Base-by-base conservation (phyloP, 1,140 invertebrate genomes). In the Arctopsyche grandis region DNA sequence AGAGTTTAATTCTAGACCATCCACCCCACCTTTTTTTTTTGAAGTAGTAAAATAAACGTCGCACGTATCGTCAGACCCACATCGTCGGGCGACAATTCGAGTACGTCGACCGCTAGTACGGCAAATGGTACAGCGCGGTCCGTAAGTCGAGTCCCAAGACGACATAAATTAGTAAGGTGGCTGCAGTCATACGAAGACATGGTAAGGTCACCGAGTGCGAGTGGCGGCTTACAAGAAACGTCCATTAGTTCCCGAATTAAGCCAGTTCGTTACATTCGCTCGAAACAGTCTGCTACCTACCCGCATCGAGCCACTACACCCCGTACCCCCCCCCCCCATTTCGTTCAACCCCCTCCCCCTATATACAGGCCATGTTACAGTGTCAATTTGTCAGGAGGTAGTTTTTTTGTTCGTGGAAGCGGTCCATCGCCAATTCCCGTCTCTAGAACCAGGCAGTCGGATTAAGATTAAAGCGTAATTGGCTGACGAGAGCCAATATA, bases 171-270 rank as follows among this genome's bases (percentile, higher is more conserved):
- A 52, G 48, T 52, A 52, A 52, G 12, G 10, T 16, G 10, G 48
- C 16, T 52, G 48, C 48, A 52, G 48, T 52, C 16, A 12, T 52
- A 52, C 48, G 48, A 52, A 16, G 48, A 52, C 48, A 71, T 21
- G 69, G 14, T 5, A 38, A 71, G 77, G 77, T 79, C 80, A 75
- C 77, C 77, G 77, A 77, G 74, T 69, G 73, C 80, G 74, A 63
- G 75, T 73, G 80, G 74, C 80, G 60, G 80, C 69, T 76, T 66
- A 81, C 80, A 81, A 81, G 80, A 79, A 81, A 81, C 69, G 77
- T 81, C 80, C 80, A 81, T 81, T 81, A 81, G 80, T 79, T 58
- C 52, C 52, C 44, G 78, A 81, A 79, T 79, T 79, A 81, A 81
- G 74, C 78, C 80, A 69, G 78, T 63, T 24, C 52, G 69, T 69